A percentile compares a stretch with the other conserved stretches of the same genome.
Evolutionary conservation across 1,140 invertebrate species (phyloP).

Genomic region (Mizuhopecten yessoensis): DNA sequence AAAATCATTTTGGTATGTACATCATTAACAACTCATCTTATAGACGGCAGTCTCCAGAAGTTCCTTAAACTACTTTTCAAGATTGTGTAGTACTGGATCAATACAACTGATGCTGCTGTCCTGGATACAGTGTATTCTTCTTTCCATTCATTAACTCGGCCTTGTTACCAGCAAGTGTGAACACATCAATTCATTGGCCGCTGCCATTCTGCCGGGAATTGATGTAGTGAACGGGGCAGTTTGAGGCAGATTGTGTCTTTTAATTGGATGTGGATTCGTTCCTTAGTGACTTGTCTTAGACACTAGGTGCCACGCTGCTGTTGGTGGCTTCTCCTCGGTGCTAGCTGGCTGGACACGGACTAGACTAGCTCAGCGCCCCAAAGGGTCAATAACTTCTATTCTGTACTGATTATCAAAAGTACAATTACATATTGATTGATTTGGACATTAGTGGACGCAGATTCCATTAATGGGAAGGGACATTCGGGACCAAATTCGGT

Average conservation of each 20-base stretch:
- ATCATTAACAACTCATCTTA: too few species aligned
- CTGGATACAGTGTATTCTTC: background rate
- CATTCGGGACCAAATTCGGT: too few species aligned
- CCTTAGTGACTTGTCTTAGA: background rate
- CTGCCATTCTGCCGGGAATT: background rate
- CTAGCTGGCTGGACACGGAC: too few species aligned
- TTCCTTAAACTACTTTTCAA: background rate
- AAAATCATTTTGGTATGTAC: too few species aligned
- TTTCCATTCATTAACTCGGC: background rate
- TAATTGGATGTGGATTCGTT: slow-evolving; percentile 8
- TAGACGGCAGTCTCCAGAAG: too few species aligned
- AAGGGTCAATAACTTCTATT: too few species aligned
- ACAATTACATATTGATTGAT: too few species aligned
- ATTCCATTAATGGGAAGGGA: too few species aligned
- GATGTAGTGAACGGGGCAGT: background rate
- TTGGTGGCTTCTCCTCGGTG: too few species aligned
- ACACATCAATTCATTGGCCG: slow-evolving; percentile 33
- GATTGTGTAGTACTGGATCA: background rate
- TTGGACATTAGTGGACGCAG: too few species aligned
- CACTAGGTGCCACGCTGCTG: background rate
- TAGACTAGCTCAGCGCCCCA: too few species aligned
- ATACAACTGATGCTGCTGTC: background rate
- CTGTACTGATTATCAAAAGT: too few species aligned
- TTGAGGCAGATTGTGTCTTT: slow-evolving; percentile 24
- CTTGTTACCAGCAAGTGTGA: background rate